Conservation (phyloP, 2,888 invertebrate species). For the Lymantria monacha region DNA sequence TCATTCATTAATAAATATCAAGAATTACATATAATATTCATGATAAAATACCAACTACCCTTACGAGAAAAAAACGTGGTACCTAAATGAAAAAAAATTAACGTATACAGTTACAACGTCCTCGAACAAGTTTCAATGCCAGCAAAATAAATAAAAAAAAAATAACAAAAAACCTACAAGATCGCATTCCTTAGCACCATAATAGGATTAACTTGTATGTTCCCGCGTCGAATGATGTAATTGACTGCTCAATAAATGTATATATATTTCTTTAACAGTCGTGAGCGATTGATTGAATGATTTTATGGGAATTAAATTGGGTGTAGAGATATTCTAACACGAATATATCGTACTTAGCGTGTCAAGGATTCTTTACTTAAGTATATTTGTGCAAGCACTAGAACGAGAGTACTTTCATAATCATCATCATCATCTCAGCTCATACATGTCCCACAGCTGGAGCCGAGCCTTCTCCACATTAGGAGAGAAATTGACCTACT, state of each 20-base stretch:
- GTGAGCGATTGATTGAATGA: constrained; percentile 9
- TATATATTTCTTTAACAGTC: constrained; percentile 8
- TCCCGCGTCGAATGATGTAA: constrained; percentile 8
- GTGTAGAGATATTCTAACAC: background rate
- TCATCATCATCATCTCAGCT: no score
- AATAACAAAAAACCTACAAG: background rate
- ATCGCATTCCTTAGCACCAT: constrained; percentile 11
- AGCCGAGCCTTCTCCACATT: no score
- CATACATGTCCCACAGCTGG: no score
- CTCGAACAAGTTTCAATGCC: constrained; percentile 1
- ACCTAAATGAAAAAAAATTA: no score
- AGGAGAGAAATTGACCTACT: no score
- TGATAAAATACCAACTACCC: no score
- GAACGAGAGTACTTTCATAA: no score
- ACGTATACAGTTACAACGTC: background rate
- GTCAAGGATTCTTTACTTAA: background rate
- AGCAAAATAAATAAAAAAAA: background rate
- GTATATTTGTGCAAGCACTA: no score
- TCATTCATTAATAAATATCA: no score
- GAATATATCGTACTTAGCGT: background rate
- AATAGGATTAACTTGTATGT: constrained; percentile 6
- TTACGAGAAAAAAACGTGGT: no score
- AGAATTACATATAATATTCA: no score
- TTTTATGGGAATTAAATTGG: constrained; percentile 6
- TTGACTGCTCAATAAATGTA: constrained; percentile 12